phyloP scores from a whole-genome alignment of 2,888 invertebrate genomes.

The Dolichopus griseipennis region DNA sequence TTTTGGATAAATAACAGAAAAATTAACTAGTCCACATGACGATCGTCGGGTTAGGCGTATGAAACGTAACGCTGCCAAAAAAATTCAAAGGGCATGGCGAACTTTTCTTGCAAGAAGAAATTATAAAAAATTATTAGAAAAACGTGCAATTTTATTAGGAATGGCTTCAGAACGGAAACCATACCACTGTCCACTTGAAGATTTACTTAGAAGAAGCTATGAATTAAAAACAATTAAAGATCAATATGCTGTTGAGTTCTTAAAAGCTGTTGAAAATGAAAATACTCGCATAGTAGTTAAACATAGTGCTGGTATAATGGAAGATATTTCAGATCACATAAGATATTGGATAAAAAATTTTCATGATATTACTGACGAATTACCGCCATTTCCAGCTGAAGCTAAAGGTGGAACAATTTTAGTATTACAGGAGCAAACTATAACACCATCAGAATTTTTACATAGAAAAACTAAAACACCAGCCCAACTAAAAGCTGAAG shows the following conservation, averaged over 20 bases:
- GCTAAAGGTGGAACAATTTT: constrained; percentile 46
- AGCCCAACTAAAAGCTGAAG: neutral
- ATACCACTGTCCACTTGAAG: neutral
- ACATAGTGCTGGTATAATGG: constrained; percentile 51
- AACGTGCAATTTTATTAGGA: neutral
- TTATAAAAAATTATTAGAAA: neutral
- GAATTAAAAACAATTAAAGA: neutral
- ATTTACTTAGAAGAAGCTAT: neutral
- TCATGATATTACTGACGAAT: constrained; percentile 28
- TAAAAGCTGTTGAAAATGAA: constrained; percentile 42
- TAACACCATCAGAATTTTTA: constrained; percentile 40
- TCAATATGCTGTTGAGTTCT: constrained; percentile 23
- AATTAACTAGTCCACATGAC: too few species aligned
- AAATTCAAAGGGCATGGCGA: neutral
- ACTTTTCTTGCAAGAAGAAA: neutral
- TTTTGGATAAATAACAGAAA: too few species aligned
- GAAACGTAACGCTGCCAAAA: neutral
- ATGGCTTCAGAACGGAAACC: neutral
- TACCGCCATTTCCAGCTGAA: constrained; percentile 46
- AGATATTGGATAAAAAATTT: constrained; percentile 62
- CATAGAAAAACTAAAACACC: neutral
- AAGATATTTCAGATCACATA: constrained; percentile 65
- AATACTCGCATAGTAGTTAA: constrained; percentile 44
- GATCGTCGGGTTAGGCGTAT: too few species aligned
- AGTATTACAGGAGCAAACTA: constrained; percentile 43